A percentile compares a stretch with the other conserved stretches of the same genome.
Conservation (phyloP, 2,797 vertebrate genomes). For the Picus viridis region DNA sequence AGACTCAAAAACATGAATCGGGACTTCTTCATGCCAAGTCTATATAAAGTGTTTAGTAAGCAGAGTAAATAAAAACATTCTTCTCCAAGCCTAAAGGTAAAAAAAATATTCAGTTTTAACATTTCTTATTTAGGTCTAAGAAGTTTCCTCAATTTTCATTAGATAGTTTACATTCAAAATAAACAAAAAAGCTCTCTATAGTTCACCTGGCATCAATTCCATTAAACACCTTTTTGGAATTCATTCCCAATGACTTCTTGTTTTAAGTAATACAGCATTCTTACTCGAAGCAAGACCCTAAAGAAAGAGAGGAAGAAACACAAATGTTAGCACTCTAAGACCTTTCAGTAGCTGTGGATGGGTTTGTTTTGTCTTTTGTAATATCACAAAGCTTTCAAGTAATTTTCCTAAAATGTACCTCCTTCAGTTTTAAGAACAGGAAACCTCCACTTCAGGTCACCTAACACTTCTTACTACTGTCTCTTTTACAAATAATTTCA, state of each 20-base stretch:
- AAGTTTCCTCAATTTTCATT: not conserved
- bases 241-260: conserved; percentile 98
- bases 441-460: not conserved
- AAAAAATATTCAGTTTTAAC: not conserved
- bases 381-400: not conserved
- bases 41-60: not conserved
- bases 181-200: not conserved
- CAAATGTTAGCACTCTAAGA: not conserved
- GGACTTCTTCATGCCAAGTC: not conserved
- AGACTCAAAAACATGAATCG: not conserved
- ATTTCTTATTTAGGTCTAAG: not conserved
- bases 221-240: conserved; percentile 91
- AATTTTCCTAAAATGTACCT: not conserved
- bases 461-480: not conserved
- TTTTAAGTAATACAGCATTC: conserved; percentile 99
- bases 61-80: not conserved
- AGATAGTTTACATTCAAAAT: not conserved
- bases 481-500: not conserved
- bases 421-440: not conserved
- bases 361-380: not conserved
- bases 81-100: not conserved
- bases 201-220: conserved; percentile 91
- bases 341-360: not conserved
- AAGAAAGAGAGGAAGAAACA: conserved; percentile 55
- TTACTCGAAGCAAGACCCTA: conserved; percentile 97